Evolutionary conservation across 2,888 invertebrate species (phyloP).

Genomic region (Eilema depressum): DNA sequence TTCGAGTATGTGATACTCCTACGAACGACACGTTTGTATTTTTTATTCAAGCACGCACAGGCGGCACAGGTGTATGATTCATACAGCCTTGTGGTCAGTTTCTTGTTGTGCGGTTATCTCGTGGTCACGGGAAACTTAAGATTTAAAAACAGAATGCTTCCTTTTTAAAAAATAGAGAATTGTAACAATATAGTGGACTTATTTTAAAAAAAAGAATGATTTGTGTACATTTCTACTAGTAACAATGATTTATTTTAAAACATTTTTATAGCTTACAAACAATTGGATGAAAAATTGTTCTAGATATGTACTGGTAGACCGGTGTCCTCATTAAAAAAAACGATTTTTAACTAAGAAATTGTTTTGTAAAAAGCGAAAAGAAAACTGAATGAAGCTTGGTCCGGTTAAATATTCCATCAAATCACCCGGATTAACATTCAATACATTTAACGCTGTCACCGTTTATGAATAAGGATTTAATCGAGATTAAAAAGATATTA

Average conservation of each 20-base stretch:
- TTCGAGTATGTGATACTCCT: not conserved
- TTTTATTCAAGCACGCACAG: constrained; percentile 6
- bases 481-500: constrained; percentile 10
- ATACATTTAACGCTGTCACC: not conserved
- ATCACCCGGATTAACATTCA: not conserved
- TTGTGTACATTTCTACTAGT: no score
- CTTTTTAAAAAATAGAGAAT: not conserved
- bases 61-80: constrained; percentile 3
- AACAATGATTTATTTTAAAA: no score
- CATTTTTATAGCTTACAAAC: no score
- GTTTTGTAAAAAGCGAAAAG: no score
- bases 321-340: no score
- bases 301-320: no score
- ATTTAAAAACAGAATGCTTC: constrained; percentile 6
- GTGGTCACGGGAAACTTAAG: constrained; percentile 17
- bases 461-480: constrained; percentile 5
- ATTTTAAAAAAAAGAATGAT: not conserved
- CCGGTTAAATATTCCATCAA: no score
- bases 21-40: not conserved
- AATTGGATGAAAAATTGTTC: no score
- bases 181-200: not conserved
- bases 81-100: constrained; percentile 21
- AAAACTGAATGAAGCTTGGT: no score
- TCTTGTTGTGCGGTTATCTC: constrained; percentile 17
- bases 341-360: no score